A percentile compares a stretch with the other conserved stretches of the same genome.
Evolutionary conservation across 1,140 invertebrate genomes (phyloP).

Genomic region (Bombus waltoni): DNA sequence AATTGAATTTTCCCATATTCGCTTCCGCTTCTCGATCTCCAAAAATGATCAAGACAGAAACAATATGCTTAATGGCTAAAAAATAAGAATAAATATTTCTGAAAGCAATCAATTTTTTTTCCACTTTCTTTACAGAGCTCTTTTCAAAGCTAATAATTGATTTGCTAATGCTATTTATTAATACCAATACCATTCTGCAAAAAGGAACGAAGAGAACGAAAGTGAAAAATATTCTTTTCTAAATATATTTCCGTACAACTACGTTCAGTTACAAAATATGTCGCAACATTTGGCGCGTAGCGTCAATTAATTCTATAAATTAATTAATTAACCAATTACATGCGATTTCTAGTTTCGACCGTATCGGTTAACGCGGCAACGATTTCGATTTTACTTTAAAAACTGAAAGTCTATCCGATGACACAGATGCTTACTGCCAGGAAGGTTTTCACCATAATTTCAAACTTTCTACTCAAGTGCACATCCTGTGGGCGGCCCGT

Average conservation of each 20-base stretch:
- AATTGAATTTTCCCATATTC: background rate
- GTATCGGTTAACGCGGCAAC: background rate
- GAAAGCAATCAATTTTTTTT: too few relatives aligned
- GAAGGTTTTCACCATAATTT: constrained; percentile 75
- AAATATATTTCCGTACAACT: background rate
- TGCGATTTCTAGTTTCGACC: background rate
- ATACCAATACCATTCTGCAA: background rate
- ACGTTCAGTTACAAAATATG: background rate
- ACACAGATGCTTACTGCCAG: constrained; percentile 63
- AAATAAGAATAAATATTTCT: too few relatives aligned
- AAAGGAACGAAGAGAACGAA: background rate
- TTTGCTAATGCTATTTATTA: too few relatives aligned
- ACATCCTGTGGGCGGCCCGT: constrained; percentile 73
- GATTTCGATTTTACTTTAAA: constrained; percentile 49
- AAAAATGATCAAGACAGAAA: too few relatives aligned
- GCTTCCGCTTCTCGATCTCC: too few relatives aligned
- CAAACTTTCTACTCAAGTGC: constrained; percentile 72
- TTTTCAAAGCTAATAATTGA: too few relatives aligned
- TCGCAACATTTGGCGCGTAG: background rate
- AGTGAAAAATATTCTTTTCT: background rate
- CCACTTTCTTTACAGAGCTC: too few relatives aligned
- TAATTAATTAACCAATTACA: background rate
- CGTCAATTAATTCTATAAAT: background rate
- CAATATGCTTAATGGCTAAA: too few relatives aligned
- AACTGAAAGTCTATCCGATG: constrained; percentile 65